A percentile compares a stretch with the other conserved stretches of the same genome.
phyloP scores from a whole-genome alignment of 2,888 invertebrate species.

The Nomada flava region DNA sequence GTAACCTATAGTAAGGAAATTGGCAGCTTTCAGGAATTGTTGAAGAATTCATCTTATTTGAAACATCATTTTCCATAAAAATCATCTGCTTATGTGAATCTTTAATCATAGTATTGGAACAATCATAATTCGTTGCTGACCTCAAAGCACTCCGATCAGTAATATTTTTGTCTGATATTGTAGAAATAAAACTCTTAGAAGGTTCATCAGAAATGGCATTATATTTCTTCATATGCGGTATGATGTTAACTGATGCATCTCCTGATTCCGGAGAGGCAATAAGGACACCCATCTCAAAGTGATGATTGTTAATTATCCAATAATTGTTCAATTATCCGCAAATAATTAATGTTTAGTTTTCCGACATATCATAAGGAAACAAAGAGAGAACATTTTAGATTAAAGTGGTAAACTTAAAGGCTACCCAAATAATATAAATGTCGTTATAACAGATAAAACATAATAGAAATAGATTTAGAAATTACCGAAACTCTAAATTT shows the following conservation, averaged over 20 bases:
- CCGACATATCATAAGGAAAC: neutral
- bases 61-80: conserved; percentile 22
- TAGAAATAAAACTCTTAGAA: conserved; percentile 37
- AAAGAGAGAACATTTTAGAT: neutral
- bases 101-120: conserved; percentile 7
- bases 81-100: conserved; percentile 11
- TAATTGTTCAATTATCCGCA: conserved; percentile 25
- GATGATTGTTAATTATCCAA: conserved; percentile 45
- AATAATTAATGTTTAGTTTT: neutral
- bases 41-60: conserved; percentile 23
- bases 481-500: conserved; percentile 66
- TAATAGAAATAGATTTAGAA: conserved; percentile 26
- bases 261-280: conserved; percentile 57
- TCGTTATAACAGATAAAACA: neutral
- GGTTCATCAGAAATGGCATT: conserved; percentile 18
- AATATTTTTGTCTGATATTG: conserved; percentile 12
- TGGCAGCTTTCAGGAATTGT: conserved; percentile 53
- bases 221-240: conserved; percentile 45
- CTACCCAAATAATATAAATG: neutral
- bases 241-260: conserved; percentile 52
- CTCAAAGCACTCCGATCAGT: conserved; percentile 28
- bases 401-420: neutral
- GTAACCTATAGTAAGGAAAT: conserved; percentile 74
- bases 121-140: conserved; percentile 11
- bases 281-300: conserved; percentile 65